phyloP scores from a whole-genome alignment of 2,113 vertebrate genomes.

The Alosa alosa region DNA sequence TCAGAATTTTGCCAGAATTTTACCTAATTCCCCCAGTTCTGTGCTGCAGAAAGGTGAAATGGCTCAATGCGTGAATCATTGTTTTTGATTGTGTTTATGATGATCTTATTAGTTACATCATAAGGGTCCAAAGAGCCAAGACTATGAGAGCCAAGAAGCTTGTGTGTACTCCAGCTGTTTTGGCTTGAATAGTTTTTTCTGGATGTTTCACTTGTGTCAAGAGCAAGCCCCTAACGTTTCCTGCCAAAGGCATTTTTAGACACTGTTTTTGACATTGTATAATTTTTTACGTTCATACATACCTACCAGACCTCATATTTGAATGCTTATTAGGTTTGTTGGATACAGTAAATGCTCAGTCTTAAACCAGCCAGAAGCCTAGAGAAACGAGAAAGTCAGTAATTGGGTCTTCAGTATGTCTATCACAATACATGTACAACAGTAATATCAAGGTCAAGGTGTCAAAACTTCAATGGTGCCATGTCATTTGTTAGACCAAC shows the following conservation, averaged over 20 bases:
- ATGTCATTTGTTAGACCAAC: no score
- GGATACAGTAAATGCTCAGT: not conserved
- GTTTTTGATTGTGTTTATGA: not conserved
- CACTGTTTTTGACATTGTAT: not conserved
- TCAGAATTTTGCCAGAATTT: not conserved
- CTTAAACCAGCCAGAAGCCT: not conserved
- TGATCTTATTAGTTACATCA: not conserved
- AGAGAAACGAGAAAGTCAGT: not conserved
- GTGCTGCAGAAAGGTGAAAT: not conserved
- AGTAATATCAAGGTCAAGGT: not conserved
- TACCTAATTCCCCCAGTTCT: not conserved
- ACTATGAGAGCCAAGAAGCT: not conserved
- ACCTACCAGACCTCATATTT: no score
- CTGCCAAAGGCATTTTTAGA: not conserved
- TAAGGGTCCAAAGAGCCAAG: not conserved
- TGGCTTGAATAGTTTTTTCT: not conserved
- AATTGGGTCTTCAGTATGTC: constrained; percentile 4
- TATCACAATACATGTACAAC: not conserved
- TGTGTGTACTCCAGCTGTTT: not conserved
- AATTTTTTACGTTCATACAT: no score
- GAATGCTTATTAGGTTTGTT: not conserved
- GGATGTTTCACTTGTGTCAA: not conserved
- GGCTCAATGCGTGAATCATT: not conserved
- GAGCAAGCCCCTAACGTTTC: not conserved
- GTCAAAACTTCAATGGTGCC: not conserved